Conservation (phyloP, 2,113 vertebrate species). For the Microcebus ravelobensis region DNA sequence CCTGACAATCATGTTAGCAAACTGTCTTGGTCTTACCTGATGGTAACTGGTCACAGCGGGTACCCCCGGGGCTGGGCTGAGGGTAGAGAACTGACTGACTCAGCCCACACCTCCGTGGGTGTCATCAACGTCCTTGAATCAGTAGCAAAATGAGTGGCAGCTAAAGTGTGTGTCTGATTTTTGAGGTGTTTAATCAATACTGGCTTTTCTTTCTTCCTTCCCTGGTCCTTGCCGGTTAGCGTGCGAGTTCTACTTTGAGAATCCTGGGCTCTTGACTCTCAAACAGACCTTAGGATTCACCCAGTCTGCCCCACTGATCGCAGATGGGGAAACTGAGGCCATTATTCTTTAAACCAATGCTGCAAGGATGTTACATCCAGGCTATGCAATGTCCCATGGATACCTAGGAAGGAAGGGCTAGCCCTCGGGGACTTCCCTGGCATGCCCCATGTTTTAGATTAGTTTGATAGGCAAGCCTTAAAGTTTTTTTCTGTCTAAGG, state of each 20-base stretch:
- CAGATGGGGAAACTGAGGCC: neutral
- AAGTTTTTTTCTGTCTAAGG: neutral
- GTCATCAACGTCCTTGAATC: neutral
- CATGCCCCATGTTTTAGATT: neutral
- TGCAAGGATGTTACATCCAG: neutral
- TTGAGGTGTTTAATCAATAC: neutral
- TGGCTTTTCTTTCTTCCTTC: neutral
- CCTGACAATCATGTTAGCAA: neutral
- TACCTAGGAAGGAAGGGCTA: neutral
- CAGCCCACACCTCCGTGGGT: fast-evolving
- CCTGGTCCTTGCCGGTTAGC: neutral
- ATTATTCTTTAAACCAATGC: neutral
- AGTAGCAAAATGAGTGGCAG: neutral
- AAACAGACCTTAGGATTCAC: neutral
- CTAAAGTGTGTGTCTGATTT: neutral
- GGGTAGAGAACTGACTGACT: neutral
- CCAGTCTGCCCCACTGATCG: neutral
- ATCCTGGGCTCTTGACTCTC: neutral
- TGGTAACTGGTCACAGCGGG: neutral
- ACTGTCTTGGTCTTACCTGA: neutral
- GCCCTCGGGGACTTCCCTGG: neutral
- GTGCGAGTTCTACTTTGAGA: neutral
- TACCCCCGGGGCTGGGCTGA: neutral
- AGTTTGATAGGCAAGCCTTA: neutral
- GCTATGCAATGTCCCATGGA: neutral